A percentile compares a stretch with the other conserved stretches of the same genome.
phyloP scores from a whole-genome alignment of 1,140 invertebrate genomes.

The Reticulitermes speratus region DNA sequence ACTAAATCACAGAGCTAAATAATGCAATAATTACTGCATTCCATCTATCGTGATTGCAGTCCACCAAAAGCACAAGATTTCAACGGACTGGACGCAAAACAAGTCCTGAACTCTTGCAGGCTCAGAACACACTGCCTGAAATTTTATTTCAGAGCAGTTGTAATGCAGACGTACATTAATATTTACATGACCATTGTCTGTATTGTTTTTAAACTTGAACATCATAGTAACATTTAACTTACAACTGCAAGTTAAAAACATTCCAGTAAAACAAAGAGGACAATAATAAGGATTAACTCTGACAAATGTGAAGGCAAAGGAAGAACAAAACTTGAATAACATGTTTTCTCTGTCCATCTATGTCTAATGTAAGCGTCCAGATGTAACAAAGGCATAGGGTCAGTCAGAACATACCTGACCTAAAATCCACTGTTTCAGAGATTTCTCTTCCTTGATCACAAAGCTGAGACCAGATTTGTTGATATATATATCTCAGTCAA shows the following conservation, averaged over 20 bases:
- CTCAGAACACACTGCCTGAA: conserved; percentile 23
- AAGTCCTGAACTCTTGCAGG: conserved; percentile 18
- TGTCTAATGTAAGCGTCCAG: no score
- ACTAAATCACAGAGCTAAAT: conserved; percentile 33
- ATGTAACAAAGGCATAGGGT: no score
- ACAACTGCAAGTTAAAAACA: neutral
- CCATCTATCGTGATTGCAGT: neutral
- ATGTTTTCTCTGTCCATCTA: no score
- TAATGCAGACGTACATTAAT: neutral
- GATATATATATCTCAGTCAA: no score
- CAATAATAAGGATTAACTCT: neutral
- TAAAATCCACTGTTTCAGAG: no score
- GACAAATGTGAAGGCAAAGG: conserved; percentile 15
- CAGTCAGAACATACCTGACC: no score
- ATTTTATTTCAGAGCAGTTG: conserved; percentile 25
- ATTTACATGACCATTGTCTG: neutral
- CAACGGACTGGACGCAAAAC: conserved; percentile 6
- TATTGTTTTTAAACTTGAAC: neutral
- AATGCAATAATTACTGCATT: conserved; percentile 17
- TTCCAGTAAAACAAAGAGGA: neutral
- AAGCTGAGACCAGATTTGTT: no score
- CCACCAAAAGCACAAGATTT: conserved; percentile 20
- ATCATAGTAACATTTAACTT: neutral
- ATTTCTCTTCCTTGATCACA: no score
- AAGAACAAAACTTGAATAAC: neutral